Conservation (phyloP, 2,113 vertebrate genomes). For the Oreochromis aureus region DNA sequence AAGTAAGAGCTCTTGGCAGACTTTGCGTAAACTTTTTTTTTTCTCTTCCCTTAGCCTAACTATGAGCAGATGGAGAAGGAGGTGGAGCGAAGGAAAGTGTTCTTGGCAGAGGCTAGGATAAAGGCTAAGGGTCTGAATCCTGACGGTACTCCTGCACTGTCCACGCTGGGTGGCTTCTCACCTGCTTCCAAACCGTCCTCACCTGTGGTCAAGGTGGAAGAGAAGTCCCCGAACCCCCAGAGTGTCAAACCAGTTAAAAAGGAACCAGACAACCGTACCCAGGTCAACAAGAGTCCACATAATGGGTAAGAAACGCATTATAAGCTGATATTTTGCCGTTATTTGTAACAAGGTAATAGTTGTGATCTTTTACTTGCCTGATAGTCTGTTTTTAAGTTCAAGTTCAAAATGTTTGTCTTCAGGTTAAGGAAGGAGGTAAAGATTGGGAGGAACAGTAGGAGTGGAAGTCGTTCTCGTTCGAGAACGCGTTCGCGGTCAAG, state of each 20-base stretch:
- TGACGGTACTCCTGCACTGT: slow-evolving; percentile 93
- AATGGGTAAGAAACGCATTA: slow-evolving; percentile 80
- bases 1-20: neutral
- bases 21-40: neutral
- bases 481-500: slow-evolving; percentile 86
- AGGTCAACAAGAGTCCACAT: slow-evolving; percentile 90
- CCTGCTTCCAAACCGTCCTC: slow-evolving; percentile 94
- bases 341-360: neutral
- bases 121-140: slow-evolving; percentile 97
- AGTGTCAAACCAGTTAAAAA: slow-evolving; percentile 85
- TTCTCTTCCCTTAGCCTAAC: slow-evolving; percentile 77
- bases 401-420: neutral
- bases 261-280: slow-evolving; percentile 85
- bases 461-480: slow-evolving; percentile 82
- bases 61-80: slow-evolving; percentile 95
- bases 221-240: slow-evolving; percentile 83
- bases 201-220: slow-evolving; percentile 86
- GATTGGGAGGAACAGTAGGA: slow-evolving; percentile 87
- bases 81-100: slow-evolving; percentile 93
- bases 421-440: slow-evolving; percentile 93
- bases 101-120: slow-evolving; percentile 91
- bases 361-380: neutral
- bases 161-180: slow-evolving; percentile 90
- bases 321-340: neutral
- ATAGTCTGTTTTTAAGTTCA: neutral